Conservation (phyloP, 2,113 vertebrate species). For the Romanogobio albipinnatus region DNA sequence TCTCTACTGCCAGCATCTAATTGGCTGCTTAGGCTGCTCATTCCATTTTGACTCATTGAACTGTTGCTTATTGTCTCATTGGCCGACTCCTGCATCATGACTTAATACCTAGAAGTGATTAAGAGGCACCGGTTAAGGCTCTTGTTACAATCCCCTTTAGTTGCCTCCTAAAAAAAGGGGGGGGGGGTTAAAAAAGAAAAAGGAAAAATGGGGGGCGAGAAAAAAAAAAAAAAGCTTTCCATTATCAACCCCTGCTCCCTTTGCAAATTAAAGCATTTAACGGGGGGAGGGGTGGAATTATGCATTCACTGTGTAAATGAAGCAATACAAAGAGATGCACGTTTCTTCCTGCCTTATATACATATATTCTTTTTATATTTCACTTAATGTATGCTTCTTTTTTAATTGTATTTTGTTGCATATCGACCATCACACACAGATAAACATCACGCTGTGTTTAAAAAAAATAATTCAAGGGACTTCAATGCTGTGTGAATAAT, state of each 20-base stretch:
- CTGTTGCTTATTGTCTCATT: slow-evolving; percentile 99
- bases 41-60: slow-evolving; percentile 99
- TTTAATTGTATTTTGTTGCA: neutral
- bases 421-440: neutral
- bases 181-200: neutral
- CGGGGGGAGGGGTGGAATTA: slow-evolving; percentile 73
- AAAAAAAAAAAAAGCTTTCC: slow-evolving; percentile 70
- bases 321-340: slow-evolving; percentile 88
- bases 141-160: slow-evolving; percentile 72
- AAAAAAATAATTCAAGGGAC: neutral
- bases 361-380: slow-evolving; percentile 66
- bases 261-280: slow-evolving; percentile 95
- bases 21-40: slow-evolving; percentile 99
- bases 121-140: slow-evolving; percentile 99
- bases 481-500: neutral
- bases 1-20: slow-evolving; percentile 99
- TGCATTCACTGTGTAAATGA: slow-evolving; percentile 92
- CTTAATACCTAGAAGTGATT: slow-evolving; percentile 99
- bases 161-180: slow-evolving; percentile 48
- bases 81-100: slow-evolving; percentile 99
- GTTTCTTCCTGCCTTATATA: slow-evolving; percentile 59
- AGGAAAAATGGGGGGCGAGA: neutral
- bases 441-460: neutral
- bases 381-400: neutral
- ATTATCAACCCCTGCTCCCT: slow-evolving; percentile 93